These are phyloP conservation scores for Pavo muticus DNA, from an alignment of 2,113 vertebrate species.

Conservation along the genomic window DNA sequence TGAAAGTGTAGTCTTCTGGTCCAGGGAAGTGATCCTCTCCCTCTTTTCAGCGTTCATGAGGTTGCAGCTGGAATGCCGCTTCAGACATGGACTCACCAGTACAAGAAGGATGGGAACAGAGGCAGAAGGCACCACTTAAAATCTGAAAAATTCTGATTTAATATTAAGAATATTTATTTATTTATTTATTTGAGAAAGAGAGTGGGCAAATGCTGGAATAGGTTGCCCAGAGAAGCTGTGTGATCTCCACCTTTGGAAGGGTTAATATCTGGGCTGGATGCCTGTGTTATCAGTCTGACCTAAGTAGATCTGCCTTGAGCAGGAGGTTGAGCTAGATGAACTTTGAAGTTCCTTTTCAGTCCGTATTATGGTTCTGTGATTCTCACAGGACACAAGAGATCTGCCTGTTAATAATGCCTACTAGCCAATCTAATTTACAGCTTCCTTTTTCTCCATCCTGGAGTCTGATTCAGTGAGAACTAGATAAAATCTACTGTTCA, in stretches of 20 bases:
- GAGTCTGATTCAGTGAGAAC: background rate
- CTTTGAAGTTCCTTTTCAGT: background rate
- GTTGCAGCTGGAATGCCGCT: background rate
- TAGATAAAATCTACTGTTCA: background rate
- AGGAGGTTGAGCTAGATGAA: background rate
- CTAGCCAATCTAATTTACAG: background rate
- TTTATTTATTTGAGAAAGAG: background rate
- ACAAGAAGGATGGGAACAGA: background rate
- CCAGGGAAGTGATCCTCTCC: background rate
- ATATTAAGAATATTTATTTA: background rate
- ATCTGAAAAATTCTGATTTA: background rate
- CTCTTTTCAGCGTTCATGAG: background rate
- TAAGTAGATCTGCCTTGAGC: background rate
- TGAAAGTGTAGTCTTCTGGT: background rate
- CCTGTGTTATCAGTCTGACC: background rate
- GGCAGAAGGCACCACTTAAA: background rate
- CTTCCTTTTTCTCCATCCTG: background rate
- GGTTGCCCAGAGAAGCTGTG: background rate
- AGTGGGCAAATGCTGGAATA: background rate
- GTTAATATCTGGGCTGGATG: background rate
- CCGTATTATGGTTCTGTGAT: background rate
- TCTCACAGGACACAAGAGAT: background rate
- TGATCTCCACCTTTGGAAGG: background rate
- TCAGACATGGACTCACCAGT: background rate
- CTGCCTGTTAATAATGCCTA: background rate